Base-by-base conservation (phyloP, 64 coral and sea anemone genomes). In the Trachythela sp. region DNA sequence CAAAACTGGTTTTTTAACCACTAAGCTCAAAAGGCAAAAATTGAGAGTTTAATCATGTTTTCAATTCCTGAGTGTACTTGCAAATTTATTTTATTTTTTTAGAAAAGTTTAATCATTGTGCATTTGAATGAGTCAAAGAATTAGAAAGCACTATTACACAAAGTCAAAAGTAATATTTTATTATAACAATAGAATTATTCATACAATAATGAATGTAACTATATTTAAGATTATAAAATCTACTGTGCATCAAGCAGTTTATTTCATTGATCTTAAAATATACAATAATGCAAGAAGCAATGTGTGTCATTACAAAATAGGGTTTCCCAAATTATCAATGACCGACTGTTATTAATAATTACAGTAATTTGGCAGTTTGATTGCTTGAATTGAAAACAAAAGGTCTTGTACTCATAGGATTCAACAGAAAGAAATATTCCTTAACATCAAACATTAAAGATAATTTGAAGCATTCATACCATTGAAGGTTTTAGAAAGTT, bases 71-170 rank as follows among this genome's bases (percentile, higher is more conserved):
- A 59, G 18, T 2, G 18, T 6, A 59, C 6, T 59, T 59, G 54
- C 18, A 59, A 59, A 59, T 59, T 59, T 59, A 49, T 11, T 6
- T 4, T 4, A 11, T 4, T 4, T 45, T 45, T 45, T 45, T 45
- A 45, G 42, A 45, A 45, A 45, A 11, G 42, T 45, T 45, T 4
- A 11, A 14, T 49, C 48, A 22, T 59, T 59, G 54, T 59, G 54
- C 54, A 59, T 59, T 59, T 92, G 64, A 36, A 22, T 9, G 90
- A 67, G 11, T 70, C 41, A 80, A 45, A 45, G 42, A 45, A 45
- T 45, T 45, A 45, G 4, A 45, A 45, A 45, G 42, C 42, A 11
- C 42, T 45, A 45, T 45, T 45, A 45, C 42, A 45, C 42, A 45
- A 45, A 45, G 4, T 6, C 42, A 45, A 45, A 45, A 11, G 11